Evolutionary conservation across 2,888 invertebrate species (phyloP), one percentile per base, ranked within the genome.

Genomic region (Drymonia ruficornis): DNA sequence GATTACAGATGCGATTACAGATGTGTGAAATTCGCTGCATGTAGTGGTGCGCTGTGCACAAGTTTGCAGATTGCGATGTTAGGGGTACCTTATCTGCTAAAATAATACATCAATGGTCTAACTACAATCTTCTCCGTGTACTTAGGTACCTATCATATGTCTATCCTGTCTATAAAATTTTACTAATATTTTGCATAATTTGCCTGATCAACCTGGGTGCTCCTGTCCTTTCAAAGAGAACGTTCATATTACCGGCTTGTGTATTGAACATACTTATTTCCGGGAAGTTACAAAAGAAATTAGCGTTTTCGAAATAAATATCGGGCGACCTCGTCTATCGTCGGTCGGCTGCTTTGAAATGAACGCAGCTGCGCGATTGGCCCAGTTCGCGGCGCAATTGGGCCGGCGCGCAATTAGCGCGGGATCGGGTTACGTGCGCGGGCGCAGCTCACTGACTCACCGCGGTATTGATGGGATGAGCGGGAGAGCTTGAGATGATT

Each of bases 381-480:
- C 59, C 59, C 65, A 63, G 66, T 63, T 70, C 62, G n/a, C 36
- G 19, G 38, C 61, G 42, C 61, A 64, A 66, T 69, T 65, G 54
- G 66, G 55, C 46, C 59, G 63, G n/a, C 28, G 47, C 52, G 57
- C 61, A 72, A 73, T 75, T 73, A 73, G 70, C 55, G 56, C 78
- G 66, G 76, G 78, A 78, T 79, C 69, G 55, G 50, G 68, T 80
- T 80, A 79, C 78, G 40, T 58, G 68, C 66, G 70, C 70, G 53
- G 40, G 70, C 59, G 62, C 64, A 63, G 36, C 52, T 55, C 48
- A 53, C 51, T 72, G 65, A 72, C 45, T 72, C 70, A 71, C 46
- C 50, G 56, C 49, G 55, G 54, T 67, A 60, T 60, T 48, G 50
- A 36, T 31, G 38, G 46, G 55, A 65, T 61, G 61, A 62, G 66